Base-by-base conservation (phyloP, 2,113 vertebrate species). In the Aptenodytes patagonicus region DNA sequence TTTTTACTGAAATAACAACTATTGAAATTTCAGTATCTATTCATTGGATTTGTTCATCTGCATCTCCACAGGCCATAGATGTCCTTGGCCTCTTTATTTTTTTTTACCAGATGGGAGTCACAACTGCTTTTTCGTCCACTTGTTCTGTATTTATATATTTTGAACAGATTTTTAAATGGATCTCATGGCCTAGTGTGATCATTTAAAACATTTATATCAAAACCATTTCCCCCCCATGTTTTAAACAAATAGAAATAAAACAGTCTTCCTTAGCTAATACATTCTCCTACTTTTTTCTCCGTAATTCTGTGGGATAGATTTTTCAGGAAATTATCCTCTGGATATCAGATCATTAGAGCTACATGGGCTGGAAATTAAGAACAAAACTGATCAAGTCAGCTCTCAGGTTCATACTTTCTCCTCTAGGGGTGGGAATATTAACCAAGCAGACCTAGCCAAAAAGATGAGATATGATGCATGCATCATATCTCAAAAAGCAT, bases 31-130 rank as follows among this genome's bases (percentile, higher is more conserved):
- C 83, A 87, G 22, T 82, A 94, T 83, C 66, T 96, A 79, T 85
- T 95, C 4, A 65, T 82, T 68, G 46, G 68, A 72, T 96, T 88
- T 71, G 42, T 81, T 94, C 57, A 70, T 95, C 89, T 94, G 77
- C 46, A 81, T 96, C 92, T 98, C 88, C 94, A 78, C 9, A 90
- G 83, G 93, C 89, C 91, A 78, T 93, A 83, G 75, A 95, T 95
- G 80, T 91, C 93, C 91, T 93, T 97, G 88, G 90, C 85, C 95
- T 96, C 62, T 76, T 62, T 91, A 24, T 52, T 87, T 96, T 97
- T 97, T 83, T 88, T 90, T 96, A 93, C 91, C 95, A 96, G 91
- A 96, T 95, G 91, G 81, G 72, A 93, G 66, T 80, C 96, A 80
- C 83, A 91, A 96, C 77, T 95, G 83, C 58, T 95, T 97, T 96